Percentiles rank a stretch among this genome's conserved stretches.
These are phyloP conservation scores for Cebus imitator DNA, from an alignment of 2,113 vertebrate genomes.

Conservation along the genomic window DNA sequence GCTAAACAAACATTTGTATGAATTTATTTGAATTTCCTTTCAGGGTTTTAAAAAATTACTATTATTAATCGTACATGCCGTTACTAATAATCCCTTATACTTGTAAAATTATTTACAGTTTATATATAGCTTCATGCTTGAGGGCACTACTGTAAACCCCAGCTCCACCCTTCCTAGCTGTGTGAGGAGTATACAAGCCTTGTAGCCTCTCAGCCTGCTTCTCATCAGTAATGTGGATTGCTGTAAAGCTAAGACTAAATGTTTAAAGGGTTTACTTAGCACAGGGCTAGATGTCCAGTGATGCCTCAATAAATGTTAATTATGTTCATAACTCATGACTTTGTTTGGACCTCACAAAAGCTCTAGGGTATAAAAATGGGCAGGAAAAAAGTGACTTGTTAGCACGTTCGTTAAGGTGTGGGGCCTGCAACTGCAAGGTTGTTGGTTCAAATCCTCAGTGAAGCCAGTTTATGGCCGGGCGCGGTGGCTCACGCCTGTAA, in stretches of 20 bases:
- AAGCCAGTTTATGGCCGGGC: no score
- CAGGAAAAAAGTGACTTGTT: no score
- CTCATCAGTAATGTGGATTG: constrained; percentile 47
- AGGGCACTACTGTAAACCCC: constrained; percentile 58
- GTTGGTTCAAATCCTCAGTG: no score
- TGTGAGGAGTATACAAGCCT: constrained; percentile 34
- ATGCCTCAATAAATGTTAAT: constrained; percentile 2
- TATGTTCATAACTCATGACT: background rate
- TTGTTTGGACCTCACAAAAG: background rate
- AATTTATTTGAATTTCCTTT: constrained; percentile 78
- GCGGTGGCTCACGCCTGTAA: no score
- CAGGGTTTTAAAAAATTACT: constrained; percentile 71
- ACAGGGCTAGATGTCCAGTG: background rate
- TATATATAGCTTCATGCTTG: constrained; percentile 74
- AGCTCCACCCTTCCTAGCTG: constrained; percentile 56
- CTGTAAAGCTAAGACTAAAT: constrained; percentile 49
- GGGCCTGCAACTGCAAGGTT: no score
- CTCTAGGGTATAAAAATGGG: background rate
- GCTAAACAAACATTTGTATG: constrained; percentile 77
- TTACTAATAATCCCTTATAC: constrained; percentile 77
- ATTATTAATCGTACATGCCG: constrained; percentile 70
- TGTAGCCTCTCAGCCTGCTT: constrained; percentile 12
- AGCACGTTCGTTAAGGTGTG: no score
- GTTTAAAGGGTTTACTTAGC: constrained; percentile 34
- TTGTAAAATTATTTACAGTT: constrained; percentile 80